Conservation (phyloP, 2,797 vertebrate species). For the Rhincodon typus region DNA sequence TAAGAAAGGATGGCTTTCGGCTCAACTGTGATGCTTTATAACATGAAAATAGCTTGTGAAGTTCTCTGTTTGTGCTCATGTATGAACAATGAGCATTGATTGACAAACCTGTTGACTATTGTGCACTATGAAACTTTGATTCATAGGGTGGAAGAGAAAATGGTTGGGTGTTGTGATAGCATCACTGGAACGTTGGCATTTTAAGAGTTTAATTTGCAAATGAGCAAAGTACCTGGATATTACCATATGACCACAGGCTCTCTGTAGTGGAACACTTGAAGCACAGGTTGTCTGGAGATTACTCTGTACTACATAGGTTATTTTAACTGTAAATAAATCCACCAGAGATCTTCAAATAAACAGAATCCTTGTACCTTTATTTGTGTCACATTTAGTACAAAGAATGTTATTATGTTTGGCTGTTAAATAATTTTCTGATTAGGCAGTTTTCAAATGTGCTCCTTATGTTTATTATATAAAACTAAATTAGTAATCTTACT, state of each 20-base stretch:
- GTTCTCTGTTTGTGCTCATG: neutral
- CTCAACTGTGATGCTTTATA: neutral
- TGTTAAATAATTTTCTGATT: neutral
- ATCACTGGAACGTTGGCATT: too few species aligned
- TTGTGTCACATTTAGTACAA: too few species aligned
- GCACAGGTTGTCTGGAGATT: too few species aligned
- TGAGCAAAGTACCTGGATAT: too few species aligned
- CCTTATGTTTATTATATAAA: neutral
- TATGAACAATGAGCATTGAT: neutral
- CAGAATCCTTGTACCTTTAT: too few species aligned
- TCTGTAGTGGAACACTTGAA: too few species aligned
- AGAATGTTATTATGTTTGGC: too few species aligned
- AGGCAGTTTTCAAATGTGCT: neutral
- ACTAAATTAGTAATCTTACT: neutral
- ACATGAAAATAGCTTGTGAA: neutral
- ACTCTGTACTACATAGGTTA: too few species aligned
- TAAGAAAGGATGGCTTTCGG: neutral
- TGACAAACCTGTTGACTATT: neutral
- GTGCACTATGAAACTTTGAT: neutral
- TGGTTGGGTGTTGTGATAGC: neutral
- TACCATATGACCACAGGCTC: too few species aligned
- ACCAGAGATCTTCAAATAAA: too few species aligned
- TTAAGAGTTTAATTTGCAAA: too few species aligned
- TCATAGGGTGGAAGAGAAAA: neutral
- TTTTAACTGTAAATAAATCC: too few species aligned